Evolutionary conservation across 1,140 invertebrate genomes (phyloP).

Genomic region (Muscidifurax raptorellus): DNA sequence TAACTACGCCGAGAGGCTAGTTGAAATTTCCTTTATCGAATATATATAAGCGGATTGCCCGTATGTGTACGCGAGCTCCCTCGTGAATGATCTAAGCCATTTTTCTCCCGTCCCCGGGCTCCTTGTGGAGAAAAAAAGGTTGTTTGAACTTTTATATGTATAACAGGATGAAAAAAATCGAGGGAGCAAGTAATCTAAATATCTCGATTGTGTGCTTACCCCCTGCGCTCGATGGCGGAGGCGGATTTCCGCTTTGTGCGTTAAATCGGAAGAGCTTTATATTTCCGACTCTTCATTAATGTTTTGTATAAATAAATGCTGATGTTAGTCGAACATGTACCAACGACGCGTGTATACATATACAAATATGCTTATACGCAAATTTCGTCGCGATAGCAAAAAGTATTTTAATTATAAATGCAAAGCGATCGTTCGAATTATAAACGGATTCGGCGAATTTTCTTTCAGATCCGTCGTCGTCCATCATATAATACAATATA

Average conservation of each 20-base stretch:
- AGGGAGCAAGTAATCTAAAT: conserved; percentile 5
- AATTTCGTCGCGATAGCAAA: too few species aligned
- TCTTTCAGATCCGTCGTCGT: background rate
- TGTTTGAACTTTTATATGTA: conserved; percentile 1
- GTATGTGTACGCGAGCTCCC: background rate
- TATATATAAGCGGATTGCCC: background rate
- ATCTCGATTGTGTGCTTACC: conserved; percentile 30
- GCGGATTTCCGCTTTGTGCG: conserved; percentile 41
- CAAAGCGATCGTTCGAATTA: too few species aligned
- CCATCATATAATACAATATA: background rate
- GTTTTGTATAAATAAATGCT: too few species aligned
- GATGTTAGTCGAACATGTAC: too few species aligned
- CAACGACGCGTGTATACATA: too few species aligned
- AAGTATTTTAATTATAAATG: background rate
- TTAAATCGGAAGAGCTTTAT: conserved; percentile 31
- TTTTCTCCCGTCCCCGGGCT: background rate
- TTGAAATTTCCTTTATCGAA: conserved; percentile 23
- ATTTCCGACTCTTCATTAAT: too few species aligned
- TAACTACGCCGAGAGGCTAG: conserved; percentile 30
- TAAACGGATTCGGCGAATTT: too few species aligned
- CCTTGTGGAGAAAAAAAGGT: background rate
- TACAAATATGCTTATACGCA: too few species aligned
- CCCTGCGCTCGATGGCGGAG: background rate
- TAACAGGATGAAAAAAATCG: background rate
- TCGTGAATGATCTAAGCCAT: background rate